A percentile compares a stretch with the other conserved stretches of the same genome.
Conservation (phyloP, 2,797 vertebrate species). For the Coccyzus lansbergi region DNA sequence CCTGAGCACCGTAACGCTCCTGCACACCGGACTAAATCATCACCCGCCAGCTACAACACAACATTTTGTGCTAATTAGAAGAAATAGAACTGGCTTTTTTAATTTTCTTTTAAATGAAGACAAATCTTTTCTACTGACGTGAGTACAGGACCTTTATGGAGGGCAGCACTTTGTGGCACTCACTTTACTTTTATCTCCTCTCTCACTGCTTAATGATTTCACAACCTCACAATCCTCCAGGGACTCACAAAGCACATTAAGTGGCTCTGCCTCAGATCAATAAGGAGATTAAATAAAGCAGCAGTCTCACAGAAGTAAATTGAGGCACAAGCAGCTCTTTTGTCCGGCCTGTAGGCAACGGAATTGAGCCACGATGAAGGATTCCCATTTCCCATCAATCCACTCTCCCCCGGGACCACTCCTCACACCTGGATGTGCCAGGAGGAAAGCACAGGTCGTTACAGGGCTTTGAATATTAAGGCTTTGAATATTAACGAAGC, state of each 20-base stretch:
- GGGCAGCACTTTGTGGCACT: neutral
- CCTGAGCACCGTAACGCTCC: neutral
- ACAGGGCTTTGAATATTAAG: neutral
- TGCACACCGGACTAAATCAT: neutral
- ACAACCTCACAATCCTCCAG: conserved; percentile 14
- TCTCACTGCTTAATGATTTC: conserved; percentile 34
- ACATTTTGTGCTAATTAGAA: neutral
- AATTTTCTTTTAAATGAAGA: neutral
- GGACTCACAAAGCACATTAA: conserved; percentile 9
- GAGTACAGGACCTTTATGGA: neutral
- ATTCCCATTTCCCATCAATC: neutral
- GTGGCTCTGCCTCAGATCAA: conserved; percentile 29
- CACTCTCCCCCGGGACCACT: neutral
- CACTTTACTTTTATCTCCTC: neutral
- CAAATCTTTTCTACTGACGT: neutral
- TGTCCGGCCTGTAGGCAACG: neutral
- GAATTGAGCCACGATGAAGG: neutral
- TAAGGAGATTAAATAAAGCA: conserved; percentile 20
- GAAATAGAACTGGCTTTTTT: neutral
- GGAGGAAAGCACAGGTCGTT: neutral
- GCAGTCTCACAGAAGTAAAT: conserved; percentile 15
- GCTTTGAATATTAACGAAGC: neutral
- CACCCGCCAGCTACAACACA: neutral
- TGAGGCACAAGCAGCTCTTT: neutral
- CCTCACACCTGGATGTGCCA: neutral